A percentile compares a stretch with the other conserved stretches of the same genome.
phyloP scores from a whole-genome alignment of 2,113 vertebrate genomes.

The Motacilla alba region DNA sequence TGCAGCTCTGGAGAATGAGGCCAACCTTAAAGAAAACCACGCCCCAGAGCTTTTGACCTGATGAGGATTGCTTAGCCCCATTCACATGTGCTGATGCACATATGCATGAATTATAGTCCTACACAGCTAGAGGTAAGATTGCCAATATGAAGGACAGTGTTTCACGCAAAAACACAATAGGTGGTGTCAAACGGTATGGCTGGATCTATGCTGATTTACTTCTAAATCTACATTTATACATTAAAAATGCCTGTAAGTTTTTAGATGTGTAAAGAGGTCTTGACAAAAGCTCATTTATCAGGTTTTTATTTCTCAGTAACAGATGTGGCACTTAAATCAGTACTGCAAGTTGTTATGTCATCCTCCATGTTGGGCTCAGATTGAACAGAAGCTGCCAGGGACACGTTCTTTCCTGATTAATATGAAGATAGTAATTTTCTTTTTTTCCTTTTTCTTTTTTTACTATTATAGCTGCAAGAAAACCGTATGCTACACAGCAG shows the following conservation, averaged over 20 bases:
- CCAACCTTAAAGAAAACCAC: not conserved
- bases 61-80: not conserved
- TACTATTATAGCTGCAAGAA: not conserved
- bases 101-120: fast-evolving
- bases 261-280: not conserved
- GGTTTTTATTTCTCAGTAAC: not conserved
- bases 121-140: not conserved
- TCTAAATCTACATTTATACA: not conserved
- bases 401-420: not conserved
- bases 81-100: not conserved
- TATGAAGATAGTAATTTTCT: not conserved
- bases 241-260: not conserved
- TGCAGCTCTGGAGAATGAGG: not conserved
- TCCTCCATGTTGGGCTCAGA: not conserved
- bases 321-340: not conserved
- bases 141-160: not conserved
- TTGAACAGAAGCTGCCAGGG: not conserved
- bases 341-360: not conserved
- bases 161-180: not conserved
- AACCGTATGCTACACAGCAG: not conserved
- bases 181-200: not conserved
- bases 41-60: not conserved
- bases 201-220: not conserved
- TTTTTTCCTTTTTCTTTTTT: not conserved
- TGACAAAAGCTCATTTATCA: not conserved